Conservation (phyloP, 2,113 vertebrate species). For the Zapornia atra region DNA sequence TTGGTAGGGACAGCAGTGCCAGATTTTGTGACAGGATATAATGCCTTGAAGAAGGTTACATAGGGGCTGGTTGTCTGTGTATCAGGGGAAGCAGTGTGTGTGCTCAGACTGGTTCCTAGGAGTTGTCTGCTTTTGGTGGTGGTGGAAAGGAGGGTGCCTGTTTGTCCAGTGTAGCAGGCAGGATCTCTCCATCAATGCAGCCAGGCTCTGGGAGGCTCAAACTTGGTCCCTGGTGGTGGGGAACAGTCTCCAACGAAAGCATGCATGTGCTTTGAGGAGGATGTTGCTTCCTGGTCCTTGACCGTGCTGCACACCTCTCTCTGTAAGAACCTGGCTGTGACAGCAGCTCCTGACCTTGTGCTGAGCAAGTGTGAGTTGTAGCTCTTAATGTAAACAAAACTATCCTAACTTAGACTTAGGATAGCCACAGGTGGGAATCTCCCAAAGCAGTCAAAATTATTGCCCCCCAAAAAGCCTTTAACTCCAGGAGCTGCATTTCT, state of each 20-base stretch:
- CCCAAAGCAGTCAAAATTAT: neutral
- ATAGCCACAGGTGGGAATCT: neutral
- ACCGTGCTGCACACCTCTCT: neutral
- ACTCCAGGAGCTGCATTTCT: neutral
- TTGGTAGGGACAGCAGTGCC: fast-evolving
- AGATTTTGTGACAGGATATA: neutral
- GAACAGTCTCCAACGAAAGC: neutral
- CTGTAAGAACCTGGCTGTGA: neutral
- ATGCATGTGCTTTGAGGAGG: neutral
- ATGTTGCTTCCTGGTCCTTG: neutral
- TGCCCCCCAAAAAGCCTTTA: neutral
- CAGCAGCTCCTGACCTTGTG: neutral
- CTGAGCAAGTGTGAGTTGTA: neutral
- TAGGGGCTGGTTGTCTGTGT: neutral
- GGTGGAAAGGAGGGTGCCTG: neutral
- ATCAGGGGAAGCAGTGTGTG: neutral
- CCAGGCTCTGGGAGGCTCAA: neutral
- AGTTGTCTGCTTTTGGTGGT: neutral
- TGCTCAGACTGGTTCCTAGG: neutral
- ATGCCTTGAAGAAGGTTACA: neutral
- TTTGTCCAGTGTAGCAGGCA: too few relatives aligned
- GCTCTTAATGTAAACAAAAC: neutral
- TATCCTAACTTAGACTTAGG: neutral
- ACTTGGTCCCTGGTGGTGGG: too few relatives aligned
- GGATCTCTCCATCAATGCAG: fast-evolving